Evolutionary conservation across 2,888 invertebrate genomes (phyloP).

Genomic region (Siphonodentalium dalli): DNA sequence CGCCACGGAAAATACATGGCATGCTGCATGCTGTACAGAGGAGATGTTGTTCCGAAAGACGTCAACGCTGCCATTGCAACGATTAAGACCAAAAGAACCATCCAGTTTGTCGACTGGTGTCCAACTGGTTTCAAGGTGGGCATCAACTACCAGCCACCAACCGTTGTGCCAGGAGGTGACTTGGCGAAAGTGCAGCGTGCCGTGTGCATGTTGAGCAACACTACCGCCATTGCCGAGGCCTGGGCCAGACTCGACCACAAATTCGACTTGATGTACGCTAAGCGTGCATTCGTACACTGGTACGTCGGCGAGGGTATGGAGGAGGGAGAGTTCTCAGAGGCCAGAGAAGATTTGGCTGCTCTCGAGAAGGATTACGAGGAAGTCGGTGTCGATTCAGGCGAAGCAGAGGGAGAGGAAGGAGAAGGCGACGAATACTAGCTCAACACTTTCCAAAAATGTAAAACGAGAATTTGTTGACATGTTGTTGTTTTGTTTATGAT

Average conservation of each 20-base stretch:
- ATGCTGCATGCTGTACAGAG: constrained; percentile 55
- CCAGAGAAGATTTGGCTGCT: constrained; percentile 51
- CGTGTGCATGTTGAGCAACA: constrained; percentile 67
- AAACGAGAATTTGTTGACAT: not conserved
- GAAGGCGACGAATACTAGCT: constrained; percentile 2
- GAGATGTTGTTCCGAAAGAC: constrained; percentile 56
- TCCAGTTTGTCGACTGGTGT: constrained; percentile 65
- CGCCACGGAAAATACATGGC: constrained; percentile 64
- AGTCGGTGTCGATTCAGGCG: constrained; percentile 39
- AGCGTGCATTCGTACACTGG: constrained; percentile 58
- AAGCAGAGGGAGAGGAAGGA: constrained; percentile 7
- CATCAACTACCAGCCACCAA: constrained; percentile 78
- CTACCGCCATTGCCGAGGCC: constrained; percentile 67
- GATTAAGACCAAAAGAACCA: constrained; percentile 52
- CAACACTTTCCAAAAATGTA: not conserved
- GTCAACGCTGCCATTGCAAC: constrained; percentile 53
- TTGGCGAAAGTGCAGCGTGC: constrained; percentile 70
- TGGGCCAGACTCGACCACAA: constrained; percentile 63
- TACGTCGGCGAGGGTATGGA: constrained; percentile 56
- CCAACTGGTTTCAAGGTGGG: constrained; percentile 75
- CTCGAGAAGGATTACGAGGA: constrained; percentile 52
- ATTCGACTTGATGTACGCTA: constrained; percentile 49
- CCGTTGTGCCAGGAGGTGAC: constrained; percentile 92
- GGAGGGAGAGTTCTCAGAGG: constrained; percentile 49
- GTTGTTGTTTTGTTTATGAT: no score